Percentiles rank a stretch among this genome's conserved stretches.
Conservation (phyloP, 2,888 invertebrate species). For the Cosmopolites sordidus region DNA sequence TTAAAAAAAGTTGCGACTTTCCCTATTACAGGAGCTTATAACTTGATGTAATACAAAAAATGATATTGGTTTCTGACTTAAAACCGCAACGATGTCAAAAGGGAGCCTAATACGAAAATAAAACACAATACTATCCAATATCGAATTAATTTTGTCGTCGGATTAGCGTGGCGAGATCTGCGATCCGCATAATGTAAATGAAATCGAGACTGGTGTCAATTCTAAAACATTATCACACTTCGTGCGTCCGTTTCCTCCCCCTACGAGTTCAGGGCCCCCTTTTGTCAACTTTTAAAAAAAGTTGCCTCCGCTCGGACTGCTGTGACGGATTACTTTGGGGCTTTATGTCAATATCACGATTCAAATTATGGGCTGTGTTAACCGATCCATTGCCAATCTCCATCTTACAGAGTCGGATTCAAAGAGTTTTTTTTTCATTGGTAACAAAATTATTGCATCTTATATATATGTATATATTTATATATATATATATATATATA, state of each 20-base stretch:
- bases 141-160: constrained; percentile 41
- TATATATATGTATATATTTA: too few species aligned
- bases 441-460: too few species aligned
- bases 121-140: constrained; percentile 35
- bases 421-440: too few species aligned
- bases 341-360: constrained; percentile 50
- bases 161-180: constrained; percentile 45
- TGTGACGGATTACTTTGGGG: constrained; percentile 48
- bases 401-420: constrained; percentile 25
- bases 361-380: constrained; percentile 45
- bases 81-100: constrained; percentile 11
- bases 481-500: too few species aligned
- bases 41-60: neutral
- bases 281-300: constrained; percentile 24
- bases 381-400: constrained; percentile 30
- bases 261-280: constrained; percentile 11
- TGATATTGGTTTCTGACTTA: neutral
- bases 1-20: too few species aligned
- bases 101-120: constrained; percentile 20
- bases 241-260: constrained; percentile 35
- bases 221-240: constrained; percentile 42
- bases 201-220: constrained; percentile 48
- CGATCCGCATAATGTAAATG: constrained; percentile 46
- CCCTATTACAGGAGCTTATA: too few species aligned
- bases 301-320: constrained; percentile 29